Base-by-base conservation (phyloP, 2,888 invertebrate genomes). In the Acheta domesticus region DNA sequence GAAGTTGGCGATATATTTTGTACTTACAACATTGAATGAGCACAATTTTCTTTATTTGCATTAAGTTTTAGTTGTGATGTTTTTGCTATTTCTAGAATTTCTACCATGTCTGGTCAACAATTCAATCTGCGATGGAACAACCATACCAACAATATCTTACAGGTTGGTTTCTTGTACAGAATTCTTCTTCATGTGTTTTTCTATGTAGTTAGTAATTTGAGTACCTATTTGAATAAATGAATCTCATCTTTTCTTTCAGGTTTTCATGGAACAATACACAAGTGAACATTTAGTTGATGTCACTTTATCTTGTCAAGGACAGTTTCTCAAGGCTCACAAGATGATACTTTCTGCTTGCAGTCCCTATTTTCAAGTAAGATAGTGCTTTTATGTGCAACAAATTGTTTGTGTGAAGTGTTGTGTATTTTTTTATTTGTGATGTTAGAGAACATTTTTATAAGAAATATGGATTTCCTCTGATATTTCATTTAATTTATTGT, bases 91-190 rank as follows among this genome's bases (percentile, higher is more conserved):
- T 36, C 36, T 36, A 36, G 36, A 36, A 36, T 4, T 36, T 36
- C 36, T 36, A 12, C 84, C 48, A 83, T 83, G 83, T 81, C 82
- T 48, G 83, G 82, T 74, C 86, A 87, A 82, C 86, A 86, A 80
- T 89, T 88, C 82, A 88, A 88, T 84, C 84, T 89, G 77, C 86
- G 87, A 83, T 89, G 89, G 89, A 89, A 88, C 82, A 88, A 88
- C 83, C 88, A 88, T 79, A 85, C 87, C n/a, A 86, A 85, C 81
- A 89, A 89, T 83, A 86, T 89, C 77, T 83, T 88, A 48, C 86
- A 88, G 85, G 86, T 86, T 80, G 12, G 62, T 62, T 19, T 8
- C n/a, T 62, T 19, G 1, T 62, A 62, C 73, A 48, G 48, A 77
- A 79, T 23, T 77, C 78, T 77, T 48, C 19, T 75, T 62, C 14